phyloP scores from a whole-genome alignment of 2,888 invertebrate genomes.

The Thalpophila matura region DNA sequence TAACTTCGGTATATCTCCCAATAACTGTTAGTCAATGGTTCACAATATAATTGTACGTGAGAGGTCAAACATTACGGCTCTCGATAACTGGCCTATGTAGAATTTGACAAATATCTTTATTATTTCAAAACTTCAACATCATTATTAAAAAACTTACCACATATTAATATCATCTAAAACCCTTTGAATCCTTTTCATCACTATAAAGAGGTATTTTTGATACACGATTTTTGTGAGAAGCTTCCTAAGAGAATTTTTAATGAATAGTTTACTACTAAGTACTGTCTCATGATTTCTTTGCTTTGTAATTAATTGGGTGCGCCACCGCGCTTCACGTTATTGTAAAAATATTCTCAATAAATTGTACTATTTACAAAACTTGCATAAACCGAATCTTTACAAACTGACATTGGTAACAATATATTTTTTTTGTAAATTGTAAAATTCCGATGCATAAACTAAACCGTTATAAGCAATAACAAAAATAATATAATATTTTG shows the following conservation, averaged over 20 bases:
- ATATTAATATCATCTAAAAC: slow-evolving; percentile 85
- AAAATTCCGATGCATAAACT: slow-evolving; percentile 76
- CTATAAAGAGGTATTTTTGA: slow-evolving; percentile 89
- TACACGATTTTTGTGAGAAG: slow-evolving; percentile 78
- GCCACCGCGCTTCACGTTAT: slow-evolving; percentile 41
- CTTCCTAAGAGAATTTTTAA: slow-evolving; percentile 70
- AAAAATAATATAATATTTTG: slow-evolving; percentile 74
- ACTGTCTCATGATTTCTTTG: slow-evolving; percentile 63
- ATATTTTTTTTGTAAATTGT: slow-evolving; percentile 64
- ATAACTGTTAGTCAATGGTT: slow-evolving; percentile 65
- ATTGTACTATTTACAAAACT: slow-evolving; percentile 86
- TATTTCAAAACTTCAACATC: slow-evolving; percentile 85
- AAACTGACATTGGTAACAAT: slow-evolving; percentile 84
- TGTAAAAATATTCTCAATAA: slow-evolving; percentile 73
- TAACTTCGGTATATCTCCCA: slow-evolving; percentile 76
- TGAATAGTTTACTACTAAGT: slow-evolving; percentile 74
- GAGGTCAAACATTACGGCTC: slow-evolving; percentile 62
- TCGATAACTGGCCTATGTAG: slow-evolving; percentile 79
- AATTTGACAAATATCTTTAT: slow-evolving; percentile 83
- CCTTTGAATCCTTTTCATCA: slow-evolving; percentile 88
- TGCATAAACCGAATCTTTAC: slow-evolving; percentile 73
- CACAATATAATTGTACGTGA: slow-evolving; percentile 70
- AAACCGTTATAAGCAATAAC: slow-evolving; percentile 76
- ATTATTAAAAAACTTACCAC: slow-evolving; percentile 87
- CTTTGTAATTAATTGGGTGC: slow-evolving; percentile 32